Conservation (phyloP, 2,113 vertebrate species). For the Setophaga petechia region DNA sequence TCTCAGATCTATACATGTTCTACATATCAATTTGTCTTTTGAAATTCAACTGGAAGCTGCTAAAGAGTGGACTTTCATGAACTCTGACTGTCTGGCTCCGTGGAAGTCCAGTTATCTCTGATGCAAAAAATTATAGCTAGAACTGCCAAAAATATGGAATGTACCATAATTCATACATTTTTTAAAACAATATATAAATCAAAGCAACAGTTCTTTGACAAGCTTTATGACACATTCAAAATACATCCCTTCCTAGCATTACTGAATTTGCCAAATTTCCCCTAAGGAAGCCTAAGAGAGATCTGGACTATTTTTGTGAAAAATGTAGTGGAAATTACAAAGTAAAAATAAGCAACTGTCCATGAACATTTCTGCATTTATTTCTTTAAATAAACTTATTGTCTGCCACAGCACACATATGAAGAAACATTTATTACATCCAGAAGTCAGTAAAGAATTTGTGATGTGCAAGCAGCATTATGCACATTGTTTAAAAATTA, state of each 20-base stretch:
- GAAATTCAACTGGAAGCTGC: neutral
- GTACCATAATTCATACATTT: neutral
- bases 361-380: neutral
- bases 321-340: neutral
- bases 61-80: neutral
- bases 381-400: neutral
- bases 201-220: neutral
- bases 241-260: neutral
- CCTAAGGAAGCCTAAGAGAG: neutral
- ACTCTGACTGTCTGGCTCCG: neutral
- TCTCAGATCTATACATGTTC: neutral
- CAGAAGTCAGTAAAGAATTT: neutral
- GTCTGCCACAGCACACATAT: neutral
- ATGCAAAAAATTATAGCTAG: neutral
- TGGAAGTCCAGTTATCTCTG: neutral
- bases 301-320: neutral
- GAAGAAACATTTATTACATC: neutral
- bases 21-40: neutral
- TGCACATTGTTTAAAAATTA: neutral
- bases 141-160: neutral
- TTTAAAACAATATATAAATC: neutral
- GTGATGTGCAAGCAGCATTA: neutral
- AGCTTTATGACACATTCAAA: neutral
- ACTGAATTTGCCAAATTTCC: neutral
- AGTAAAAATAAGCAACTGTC: neutral